Evolutionary conservation across 2,888 invertebrate genomes (phyloP).

Genomic region (Laothoe populi): DNA sequence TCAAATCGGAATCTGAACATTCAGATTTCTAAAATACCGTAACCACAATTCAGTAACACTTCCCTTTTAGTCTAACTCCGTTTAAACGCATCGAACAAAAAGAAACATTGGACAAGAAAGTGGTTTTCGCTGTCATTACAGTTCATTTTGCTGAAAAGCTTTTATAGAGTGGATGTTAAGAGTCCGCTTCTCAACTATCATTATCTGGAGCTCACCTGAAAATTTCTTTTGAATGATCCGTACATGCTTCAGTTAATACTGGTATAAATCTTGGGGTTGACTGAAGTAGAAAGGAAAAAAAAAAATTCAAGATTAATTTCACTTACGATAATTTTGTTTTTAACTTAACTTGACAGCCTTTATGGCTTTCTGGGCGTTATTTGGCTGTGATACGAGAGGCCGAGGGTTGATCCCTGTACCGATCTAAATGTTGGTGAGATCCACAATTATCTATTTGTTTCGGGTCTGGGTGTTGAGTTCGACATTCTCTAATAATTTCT

Average conservation of each 20-base stretch:
- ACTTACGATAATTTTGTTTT: too few relatives aligned
- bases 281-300: not conserved
- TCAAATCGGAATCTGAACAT: conserved; percentile 1
- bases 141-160: conserved; percentile 65
- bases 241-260: conserved; percentile 15
- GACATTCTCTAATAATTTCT: too few relatives aligned
- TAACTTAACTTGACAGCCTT: too few relatives aligned
- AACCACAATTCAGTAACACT: conserved; percentile 31
- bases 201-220: conserved; percentile 61
- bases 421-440: too few relatives aligned
- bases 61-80: conserved; percentile 41
- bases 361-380: too few relatives aligned
- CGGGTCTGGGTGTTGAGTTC: too few relatives aligned
- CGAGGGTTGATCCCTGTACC: too few relatives aligned
- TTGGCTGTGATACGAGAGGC: too few relatives aligned
- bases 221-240: conserved; percentile 42
- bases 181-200: conserved; percentile 60
- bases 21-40: conserved; percentile 5
- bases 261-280: conserved; percentile 8
- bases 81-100: conserved; percentile 59
- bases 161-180: conserved; percentile 59
- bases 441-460: too few relatives aligned
- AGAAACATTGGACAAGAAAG: conserved; percentile 64
- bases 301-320: not conserved
- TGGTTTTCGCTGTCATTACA: conserved; percentile 72